phyloP scores from a whole-genome alignment of 1,140 invertebrate genomes.

The Aplysia californica region DNA sequence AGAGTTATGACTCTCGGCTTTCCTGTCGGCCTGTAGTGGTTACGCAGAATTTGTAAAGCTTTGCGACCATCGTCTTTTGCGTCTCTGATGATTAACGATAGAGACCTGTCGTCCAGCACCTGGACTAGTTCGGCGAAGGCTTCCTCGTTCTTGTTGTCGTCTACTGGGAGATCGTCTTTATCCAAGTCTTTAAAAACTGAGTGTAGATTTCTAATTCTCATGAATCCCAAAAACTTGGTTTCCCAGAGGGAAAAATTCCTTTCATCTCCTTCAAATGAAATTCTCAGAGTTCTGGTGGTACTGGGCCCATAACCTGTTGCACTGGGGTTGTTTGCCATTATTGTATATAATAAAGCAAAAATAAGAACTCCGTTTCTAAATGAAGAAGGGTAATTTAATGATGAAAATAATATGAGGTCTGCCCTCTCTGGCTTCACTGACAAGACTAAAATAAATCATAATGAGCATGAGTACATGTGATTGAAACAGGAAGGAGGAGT shows the following conservation, averaged over 20 bases:
- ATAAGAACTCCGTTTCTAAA: too few species aligned
- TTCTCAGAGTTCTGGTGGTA: slow-evolving; percentile 5
- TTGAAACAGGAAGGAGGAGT: too few species aligned
- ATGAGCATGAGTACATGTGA: too few species aligned
- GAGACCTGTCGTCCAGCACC: slow-evolving; percentile 32
- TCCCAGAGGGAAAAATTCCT: slow-evolving; percentile 27
- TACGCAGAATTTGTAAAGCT: slow-evolving; percentile 26
- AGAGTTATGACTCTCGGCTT: slow-evolving; percentile 35
- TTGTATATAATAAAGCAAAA: neutral
- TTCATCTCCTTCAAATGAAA: slow-evolving; percentile 36
- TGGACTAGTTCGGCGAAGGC: slow-evolving; percentile 35
- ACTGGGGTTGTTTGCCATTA: neutral
- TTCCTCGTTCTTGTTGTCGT: slow-evolving; percentile 29
- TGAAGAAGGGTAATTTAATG: too few species aligned
- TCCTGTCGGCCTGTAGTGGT: slow-evolving; percentile 31
- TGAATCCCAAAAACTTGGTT: slow-evolving; percentile 33
- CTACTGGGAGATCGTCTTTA: neutral
- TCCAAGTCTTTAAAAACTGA: neutral
- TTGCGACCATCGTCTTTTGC: slow-evolving; percentile 31
- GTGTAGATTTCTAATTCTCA: slow-evolving; percentile 30
- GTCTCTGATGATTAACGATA: slow-evolving; percentile 34
- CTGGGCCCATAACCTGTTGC: neutral
- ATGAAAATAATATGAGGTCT: too few species aligned
- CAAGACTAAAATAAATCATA: too few species aligned
- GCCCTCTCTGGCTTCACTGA: too few species aligned